These are phyloP conservation scores for Drosophila pseudoananassae DNA, from an alignment of 1,140 invertebrate species.

Conservation along the genomic window DNA sequence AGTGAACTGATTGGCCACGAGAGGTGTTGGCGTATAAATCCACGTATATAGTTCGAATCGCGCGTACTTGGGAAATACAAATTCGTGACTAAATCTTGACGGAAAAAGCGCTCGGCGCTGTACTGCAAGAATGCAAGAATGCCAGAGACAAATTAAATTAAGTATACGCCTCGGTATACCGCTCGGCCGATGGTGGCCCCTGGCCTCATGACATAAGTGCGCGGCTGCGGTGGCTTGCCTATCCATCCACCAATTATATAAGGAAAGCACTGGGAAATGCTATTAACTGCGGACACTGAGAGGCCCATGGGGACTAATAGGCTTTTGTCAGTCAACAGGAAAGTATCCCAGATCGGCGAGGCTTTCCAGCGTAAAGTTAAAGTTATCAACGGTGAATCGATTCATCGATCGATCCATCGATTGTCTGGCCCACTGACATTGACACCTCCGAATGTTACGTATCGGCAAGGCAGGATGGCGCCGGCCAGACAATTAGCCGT, in stretches of 20 bases:
- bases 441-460: constrained; percentile 67
- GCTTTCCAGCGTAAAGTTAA: constrained; percentile 8
- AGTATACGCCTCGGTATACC: constrained; percentile 55
- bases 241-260: constrained; percentile 40
- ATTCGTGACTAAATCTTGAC: constrained; percentile 69
- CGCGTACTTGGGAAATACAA: constrained; percentile 68
- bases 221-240: constrained; percentile 21
- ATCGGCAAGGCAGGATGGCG: constrained; percentile 43
- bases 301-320: constrained; percentile 28
- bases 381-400: constrained; percentile 24
- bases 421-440: constrained; percentile 65
- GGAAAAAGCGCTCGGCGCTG: constrained; percentile 28
- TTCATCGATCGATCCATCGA: constrained; percentile 48
- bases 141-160: constrained; percentile 75
- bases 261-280: constrained; percentile 20
- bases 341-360: constrained; percentile 24
- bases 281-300: constrained; percentile 30
- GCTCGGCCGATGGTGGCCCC: constrained; percentile 33
- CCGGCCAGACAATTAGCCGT: constrained; percentile 44
- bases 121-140: constrained; percentile 54
- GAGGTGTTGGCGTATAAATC: not conserved
- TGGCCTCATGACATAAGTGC: constrained; percentile 63
- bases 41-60: constrained; percentile 11
- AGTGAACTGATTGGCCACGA: not conserved
- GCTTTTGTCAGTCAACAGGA: constrained; percentile 25